Evolutionary conservation across 92 coral and sea anemone species (phyloP).

Genomic region (Zoanthus gigantus): DNA sequence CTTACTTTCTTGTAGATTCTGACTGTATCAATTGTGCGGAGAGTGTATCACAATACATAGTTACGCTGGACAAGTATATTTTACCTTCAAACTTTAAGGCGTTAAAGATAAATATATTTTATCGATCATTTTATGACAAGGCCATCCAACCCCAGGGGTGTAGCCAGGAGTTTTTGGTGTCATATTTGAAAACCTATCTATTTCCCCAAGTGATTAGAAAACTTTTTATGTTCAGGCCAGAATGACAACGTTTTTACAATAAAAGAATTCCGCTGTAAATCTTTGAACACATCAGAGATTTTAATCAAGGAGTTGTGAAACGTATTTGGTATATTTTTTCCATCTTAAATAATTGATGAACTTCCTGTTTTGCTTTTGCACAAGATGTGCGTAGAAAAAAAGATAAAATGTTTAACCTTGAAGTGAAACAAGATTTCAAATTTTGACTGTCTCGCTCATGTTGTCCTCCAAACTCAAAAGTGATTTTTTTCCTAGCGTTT

Average conservation of each 20-base stretch:
- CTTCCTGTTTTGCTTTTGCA: too few relatives aligned
- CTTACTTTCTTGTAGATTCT: neutral
- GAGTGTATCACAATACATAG: neutral
- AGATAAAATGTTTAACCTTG: too few relatives aligned
- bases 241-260: neutral
- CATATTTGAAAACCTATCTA: neutral
- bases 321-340: too few relatives aligned
- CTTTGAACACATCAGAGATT: too few relatives aligned
- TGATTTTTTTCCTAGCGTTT: too few relatives aligned
- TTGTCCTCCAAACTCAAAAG: too few relatives aligned
- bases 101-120: slow-evolving; percentile 37
- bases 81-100: neutral
- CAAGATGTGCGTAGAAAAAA: too few relatives aligned
- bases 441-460: too few relatives aligned
- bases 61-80: neutral
- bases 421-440: too few relatives aligned
- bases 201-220: neutral
- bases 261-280: too few relatives aligned
- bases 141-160: slow-evolving; percentile 7
- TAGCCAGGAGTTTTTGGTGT: neutral
- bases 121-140: slow-evolving; percentile 16
- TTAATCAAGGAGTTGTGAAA: too few relatives aligned
- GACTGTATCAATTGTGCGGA: neutral
- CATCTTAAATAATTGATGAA: too few relatives aligned
- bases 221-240: neutral